phyloP scores from a whole-genome alignment of 2,113 vertebrate species.

The Falcunculus frontatus region DNA sequence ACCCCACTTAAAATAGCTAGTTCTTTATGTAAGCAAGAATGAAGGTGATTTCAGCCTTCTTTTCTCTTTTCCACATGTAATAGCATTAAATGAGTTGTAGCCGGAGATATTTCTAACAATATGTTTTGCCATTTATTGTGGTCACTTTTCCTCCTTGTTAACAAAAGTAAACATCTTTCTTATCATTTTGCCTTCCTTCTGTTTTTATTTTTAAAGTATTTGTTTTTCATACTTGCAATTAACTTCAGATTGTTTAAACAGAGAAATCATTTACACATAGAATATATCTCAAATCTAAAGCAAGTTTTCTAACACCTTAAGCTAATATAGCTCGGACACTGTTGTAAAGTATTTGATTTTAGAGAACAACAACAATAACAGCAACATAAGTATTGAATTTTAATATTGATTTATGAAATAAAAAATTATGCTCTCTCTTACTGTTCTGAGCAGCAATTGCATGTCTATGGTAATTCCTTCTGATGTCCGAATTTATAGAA shows the following conservation, averaged over 20 bases:
- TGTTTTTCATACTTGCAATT: neutral
- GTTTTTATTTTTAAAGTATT: neutral
- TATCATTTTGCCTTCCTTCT: neutral
- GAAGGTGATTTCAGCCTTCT: slow-evolving; percentile 24
- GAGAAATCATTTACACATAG: neutral
- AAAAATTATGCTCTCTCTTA: neutral
- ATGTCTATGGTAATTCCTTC: neutral
- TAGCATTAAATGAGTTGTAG: neutral
- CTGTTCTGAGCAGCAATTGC: neutral
- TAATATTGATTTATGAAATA: neutral
- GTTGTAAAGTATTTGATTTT: neutral
- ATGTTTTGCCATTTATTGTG: neutral
- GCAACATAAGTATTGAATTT: neutral
- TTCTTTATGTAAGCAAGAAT: slow-evolving; percentile 32
- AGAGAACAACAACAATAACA: neutral
- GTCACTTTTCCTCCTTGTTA: neutral
- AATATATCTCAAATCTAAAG: neutral
- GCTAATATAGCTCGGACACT: neutral
- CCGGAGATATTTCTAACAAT: neutral
- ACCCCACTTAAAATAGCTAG: slow-evolving; percentile 40
- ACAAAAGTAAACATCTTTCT: neutral
- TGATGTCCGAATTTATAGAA: neutral
- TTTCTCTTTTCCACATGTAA: neutral
- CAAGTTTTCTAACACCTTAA: neutral
- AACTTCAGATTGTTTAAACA: neutral